phyloP scores from a whole-genome alignment of 1,140 invertebrate species.

The Spodoptera frugiperda region DNA sequence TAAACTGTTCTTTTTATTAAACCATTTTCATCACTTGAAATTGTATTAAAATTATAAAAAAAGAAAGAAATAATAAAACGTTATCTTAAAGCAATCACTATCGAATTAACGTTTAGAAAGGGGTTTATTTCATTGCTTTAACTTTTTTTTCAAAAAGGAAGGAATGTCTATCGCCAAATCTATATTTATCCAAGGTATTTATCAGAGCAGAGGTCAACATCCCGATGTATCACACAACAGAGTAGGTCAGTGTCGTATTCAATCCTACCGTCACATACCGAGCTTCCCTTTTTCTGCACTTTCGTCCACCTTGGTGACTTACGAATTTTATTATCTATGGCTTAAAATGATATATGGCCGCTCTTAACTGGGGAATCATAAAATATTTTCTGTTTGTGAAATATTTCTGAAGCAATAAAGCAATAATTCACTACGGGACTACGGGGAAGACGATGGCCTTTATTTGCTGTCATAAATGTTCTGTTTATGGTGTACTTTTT shows the following conservation, averaged over 20 bases:
- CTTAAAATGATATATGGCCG: constrained; percentile 84
- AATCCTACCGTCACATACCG: constrained; percentile 57
- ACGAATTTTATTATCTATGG: constrained; percentile 86
- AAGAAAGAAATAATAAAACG: too few species aligned
- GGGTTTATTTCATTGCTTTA: too few species aligned
- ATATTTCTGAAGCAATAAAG: constrained; percentile 86
- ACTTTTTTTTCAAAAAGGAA: too few species aligned
- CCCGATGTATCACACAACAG: not conserved
- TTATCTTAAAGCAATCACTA: too few species aligned
- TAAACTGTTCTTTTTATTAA: too few species aligned
- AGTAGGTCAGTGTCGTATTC: constrained; percentile 42
- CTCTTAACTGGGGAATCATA: constrained; percentile 85
- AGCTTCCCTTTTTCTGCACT: constrained; percentile 59
- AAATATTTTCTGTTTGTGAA: constrained; percentile 86
- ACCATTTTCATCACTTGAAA: too few species aligned
- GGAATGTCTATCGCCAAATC: not conserved
- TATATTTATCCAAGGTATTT: too few species aligned
- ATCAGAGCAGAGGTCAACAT: not conserved
- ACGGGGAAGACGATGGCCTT: constrained; percentile 83
- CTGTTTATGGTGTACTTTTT: constrained; percentile 83
- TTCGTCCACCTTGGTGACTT: constrained; percentile 81
- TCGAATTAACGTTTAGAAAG: too few species aligned
- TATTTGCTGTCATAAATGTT: constrained; percentile 84
- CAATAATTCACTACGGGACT: constrained; percentile 85
- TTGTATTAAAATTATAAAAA: too few species aligned